A percentile compares a stretch with the other conserved stretches of the same genome.
Conservation (phyloP, 2,888 invertebrate genomes). For the Empis livida region DNA sequence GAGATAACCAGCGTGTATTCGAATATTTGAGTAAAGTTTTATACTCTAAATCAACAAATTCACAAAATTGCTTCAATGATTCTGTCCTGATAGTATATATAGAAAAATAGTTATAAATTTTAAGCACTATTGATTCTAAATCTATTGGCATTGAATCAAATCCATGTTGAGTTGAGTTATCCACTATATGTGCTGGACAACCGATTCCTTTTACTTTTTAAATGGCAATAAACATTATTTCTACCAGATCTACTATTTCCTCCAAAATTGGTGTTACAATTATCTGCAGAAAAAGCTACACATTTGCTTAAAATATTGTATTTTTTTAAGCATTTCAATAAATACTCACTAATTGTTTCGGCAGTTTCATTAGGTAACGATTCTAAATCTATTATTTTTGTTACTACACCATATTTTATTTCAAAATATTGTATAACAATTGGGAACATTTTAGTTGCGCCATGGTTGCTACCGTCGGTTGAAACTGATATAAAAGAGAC, state of each 20-base stretch:
- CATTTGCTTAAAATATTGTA: not conserved
- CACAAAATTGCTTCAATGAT: constrained; percentile 5
- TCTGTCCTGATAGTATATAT: constrained; percentile 5
- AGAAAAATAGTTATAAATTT: not conserved
- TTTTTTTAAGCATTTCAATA: not conserved
- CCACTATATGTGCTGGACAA: not conserved
- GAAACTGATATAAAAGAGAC: not conserved
- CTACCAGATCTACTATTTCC: constrained; percentile 8
- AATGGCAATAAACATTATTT: constrained; percentile 8
- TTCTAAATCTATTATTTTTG: not conserved
- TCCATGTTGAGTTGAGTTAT: not conserved
- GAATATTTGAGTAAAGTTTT: constrained; percentile 4
- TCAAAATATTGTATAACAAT: not conserved
- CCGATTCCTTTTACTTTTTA: not conserved
- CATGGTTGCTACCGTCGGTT: not conserved
- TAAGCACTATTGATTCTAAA: not conserved
- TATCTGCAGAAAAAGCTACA: constrained; percentile 6
- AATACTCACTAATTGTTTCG: not conserved
- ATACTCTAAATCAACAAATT: constrained; percentile 4
- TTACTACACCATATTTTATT: not conserved
- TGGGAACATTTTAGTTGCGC: not conserved
- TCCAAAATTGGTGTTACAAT: constrained; percentile 14
- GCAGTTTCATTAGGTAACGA: not conserved
- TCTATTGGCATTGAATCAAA: not conserved
- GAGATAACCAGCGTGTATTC: constrained; percentile 5